Percentiles rank a stretch among this genome's conserved stretches.
Evolutionary conservation across 2,797 vertebrate species (phyloP).

Genomic region (Tragopan temminckii): DNA sequence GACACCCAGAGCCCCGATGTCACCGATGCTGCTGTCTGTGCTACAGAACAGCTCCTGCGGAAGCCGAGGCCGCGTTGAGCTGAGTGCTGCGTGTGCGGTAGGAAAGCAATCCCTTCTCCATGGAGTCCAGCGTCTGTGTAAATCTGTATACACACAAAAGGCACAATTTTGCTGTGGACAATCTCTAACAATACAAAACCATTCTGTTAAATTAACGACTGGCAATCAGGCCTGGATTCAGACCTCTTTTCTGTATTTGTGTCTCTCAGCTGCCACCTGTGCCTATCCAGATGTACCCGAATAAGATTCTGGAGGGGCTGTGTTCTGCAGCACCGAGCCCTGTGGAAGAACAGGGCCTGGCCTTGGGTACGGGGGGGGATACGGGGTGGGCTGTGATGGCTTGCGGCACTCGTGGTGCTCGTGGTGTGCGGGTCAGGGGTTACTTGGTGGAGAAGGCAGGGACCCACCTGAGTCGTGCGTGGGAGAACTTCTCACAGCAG

Average conservation of each 20-base stretch:
- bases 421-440: background rate
- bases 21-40: rapidly evolving
- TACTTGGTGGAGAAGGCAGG: rapidly evolving
- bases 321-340: rapidly evolving
- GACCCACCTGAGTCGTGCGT: background rate
- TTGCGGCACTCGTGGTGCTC: rapidly evolving
- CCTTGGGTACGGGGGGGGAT: background rate
- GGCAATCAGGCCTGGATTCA: background rate
- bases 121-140: rapidly evolving
- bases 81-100: rapidly evolving
- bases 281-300: rapidly evolving
- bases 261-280: rapidly evolving
- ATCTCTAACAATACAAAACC: rapidly evolving
- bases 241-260: rapidly evolving
- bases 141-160: rapidly evolving
- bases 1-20: rapidly evolving
- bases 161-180: rapidly evolving
- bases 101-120: rapidly evolving
- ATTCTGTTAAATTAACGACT: rapidly evolving
- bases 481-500: background rate
- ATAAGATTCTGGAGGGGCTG: rapidly evolving
- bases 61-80: rapidly evolving
- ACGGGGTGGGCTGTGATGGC: background rate
- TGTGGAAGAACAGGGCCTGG: background rate
- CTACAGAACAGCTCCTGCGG: rapidly evolving